A percentile compares a stretch with the other conserved stretches of the same genome.
Evolutionary conservation across 2,113 vertebrate genomes (phyloP).

Genomic region (Callopanchax toddi): DNA sequence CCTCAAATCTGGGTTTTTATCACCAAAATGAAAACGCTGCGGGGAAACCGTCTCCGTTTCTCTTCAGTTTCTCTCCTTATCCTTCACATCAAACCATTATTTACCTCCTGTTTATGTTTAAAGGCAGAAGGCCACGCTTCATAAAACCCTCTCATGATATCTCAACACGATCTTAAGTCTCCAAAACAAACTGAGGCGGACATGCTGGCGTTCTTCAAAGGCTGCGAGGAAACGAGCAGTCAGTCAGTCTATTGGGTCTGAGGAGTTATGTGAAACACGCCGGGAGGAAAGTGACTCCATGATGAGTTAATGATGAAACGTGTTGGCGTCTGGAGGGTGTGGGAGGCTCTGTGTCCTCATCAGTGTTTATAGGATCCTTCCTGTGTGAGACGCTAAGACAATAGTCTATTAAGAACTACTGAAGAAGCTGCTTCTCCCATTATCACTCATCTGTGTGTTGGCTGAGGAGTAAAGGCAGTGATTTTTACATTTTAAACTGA

Average conservation of each 20-base stretch:
- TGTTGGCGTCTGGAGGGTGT: background rate
- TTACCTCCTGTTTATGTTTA: background rate
- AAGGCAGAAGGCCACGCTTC: background rate
- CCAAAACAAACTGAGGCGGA: slow-evolving; percentile 20
- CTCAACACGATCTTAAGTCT: background rate
- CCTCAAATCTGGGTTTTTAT: background rate
- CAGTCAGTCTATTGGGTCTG: background rate
- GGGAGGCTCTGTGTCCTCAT: background rate
- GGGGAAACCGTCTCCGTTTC: background rate
- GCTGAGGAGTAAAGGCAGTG: background rate
- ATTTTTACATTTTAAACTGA: no score
- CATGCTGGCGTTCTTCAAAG: background rate
- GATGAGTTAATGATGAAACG: slow-evolving; percentile 1
- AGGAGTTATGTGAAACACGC: background rate
- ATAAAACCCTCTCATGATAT: slow-evolving; percentile 8
- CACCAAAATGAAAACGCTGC: slow-evolving; percentile 4
- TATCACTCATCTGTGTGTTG: background rate
- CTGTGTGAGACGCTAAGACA: slow-evolving; percentile 18
- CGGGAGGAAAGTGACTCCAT: no score
- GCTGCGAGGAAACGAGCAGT: background rate
- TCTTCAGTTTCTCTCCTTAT: background rate
- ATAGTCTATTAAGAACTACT: background rate
- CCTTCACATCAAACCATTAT: background rate
- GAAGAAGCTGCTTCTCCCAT: background rate
- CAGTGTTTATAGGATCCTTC: slow-evolving; percentile 17